phyloP scores from a whole-genome alignment of 64 coral and sea anemone species.

The Montipora capricornis region DNA sequence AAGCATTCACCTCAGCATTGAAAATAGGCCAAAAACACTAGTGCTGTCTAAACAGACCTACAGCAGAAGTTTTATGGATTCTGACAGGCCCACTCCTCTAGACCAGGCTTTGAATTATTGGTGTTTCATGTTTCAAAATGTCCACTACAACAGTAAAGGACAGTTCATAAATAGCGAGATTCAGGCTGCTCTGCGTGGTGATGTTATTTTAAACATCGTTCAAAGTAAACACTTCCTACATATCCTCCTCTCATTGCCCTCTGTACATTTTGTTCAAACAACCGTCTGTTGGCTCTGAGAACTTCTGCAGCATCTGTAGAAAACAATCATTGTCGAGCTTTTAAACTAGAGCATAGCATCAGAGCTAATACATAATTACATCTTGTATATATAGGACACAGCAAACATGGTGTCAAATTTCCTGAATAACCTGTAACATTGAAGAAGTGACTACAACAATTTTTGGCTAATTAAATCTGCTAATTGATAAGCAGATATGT shows the following conservation, averaged over 20 bases:
- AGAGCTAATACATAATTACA: no score
- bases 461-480: no score
- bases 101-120: conserved; percentile 4
- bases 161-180: conserved; percentile 31
- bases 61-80: neutral
- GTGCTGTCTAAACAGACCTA: neutral
- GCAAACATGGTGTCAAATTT: no score
- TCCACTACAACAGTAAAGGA: neutral
- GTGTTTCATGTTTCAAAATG: conserved; percentile 6
- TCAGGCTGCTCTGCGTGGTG: neutral
- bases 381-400: no score
- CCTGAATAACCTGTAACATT: no score
- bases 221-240: conserved; percentile 93
- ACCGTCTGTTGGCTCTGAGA: conserved; percentile 90
- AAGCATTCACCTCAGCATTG: neutral
- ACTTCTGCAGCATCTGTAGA: conserved; percentile 95
- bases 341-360: no score
- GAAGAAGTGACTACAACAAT: no score
- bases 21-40: neutral
- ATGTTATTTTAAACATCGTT: conserved; percentile 86
- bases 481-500: no score
- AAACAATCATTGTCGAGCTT: neutral
- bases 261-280: conserved; percentile 99
- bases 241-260: conserved; percentile 98
- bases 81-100: neutral